Base-by-base conservation (phyloP, 2,797 vertebrate species). In the Alca torda region DNA sequence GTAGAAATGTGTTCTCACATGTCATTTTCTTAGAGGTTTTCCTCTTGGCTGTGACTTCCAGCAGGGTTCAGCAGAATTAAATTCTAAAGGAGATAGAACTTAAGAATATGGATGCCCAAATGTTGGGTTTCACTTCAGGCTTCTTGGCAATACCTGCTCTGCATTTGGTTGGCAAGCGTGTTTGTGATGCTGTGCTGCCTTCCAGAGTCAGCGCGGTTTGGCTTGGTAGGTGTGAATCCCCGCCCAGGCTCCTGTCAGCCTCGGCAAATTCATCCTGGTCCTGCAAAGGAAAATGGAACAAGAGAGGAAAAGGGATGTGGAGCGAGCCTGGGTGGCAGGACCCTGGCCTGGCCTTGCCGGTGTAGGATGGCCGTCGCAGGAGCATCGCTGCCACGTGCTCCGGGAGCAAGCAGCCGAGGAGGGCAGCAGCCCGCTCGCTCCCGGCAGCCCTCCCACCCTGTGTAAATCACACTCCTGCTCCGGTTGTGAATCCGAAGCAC, bases 51-150 rank as follows among this genome's bases (percentile, higher is more conserved):
- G 72, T 84, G 68, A 68, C 73, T 96, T 83, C 60, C 84, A 85
- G 64, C 60, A 74, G 53, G 77, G 88, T 74, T 97, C 84, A 84
- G 74, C n/a, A 5, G 89, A 92, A 93, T 85, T 73, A 89, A 73
- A 89, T 79, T 87, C 73, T 83, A 81, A 87, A 89, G 81, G 82
- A 59, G 77, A 90, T 7, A 31, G 67, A 63, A 76, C 81, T 95
- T 94, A 92, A 94, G 95, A 95, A 94, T 95, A 96, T 95, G 95
- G 87, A 95, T 95, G 78, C 82, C 84, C 95, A 96, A 96, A 96
- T 93, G 90, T 80, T 94, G 91, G 72, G 64, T 87, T 96, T 96
- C 89, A 89, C 95, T 94, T 70, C 56, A 93, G 80, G 92, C 81
- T 92, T 92, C 90, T 96, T 97, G 96, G 93, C 95, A 96, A 59